phyloP scores from a whole-genome alignment of 2,797 vertebrate species.

The Macroramphosus scolopax region DNA sequence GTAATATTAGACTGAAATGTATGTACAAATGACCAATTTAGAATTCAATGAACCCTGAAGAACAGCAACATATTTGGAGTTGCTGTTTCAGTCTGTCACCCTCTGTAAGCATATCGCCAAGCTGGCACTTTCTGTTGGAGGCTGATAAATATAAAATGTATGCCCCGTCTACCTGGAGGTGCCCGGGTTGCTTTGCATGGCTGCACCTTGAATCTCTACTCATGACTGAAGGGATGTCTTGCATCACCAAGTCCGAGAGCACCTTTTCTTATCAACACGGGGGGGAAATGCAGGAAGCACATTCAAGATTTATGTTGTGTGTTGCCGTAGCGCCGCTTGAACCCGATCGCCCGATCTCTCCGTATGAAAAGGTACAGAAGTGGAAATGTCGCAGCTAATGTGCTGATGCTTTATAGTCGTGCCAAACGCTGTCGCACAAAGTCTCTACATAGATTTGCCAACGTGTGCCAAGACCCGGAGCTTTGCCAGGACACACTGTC shows the following conservation, averaged over 20 bases:
- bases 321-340: conserved; percentile 28
- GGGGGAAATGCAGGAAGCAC: conserved; percentile 39
- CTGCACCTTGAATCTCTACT: conserved; percentile 67
- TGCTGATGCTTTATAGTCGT: conserved; percentile 41
- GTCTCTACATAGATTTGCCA: conserved; percentile 48
- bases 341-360: conserved; percentile 18
- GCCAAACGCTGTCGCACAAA: conserved; percentile 53
- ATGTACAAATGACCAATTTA: conserved; percentile 30
- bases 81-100: conserved; percentile 40
- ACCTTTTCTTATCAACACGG: conserved; percentile 56
- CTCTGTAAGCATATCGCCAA: conserved; percentile 61
- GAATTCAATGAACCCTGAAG: conserved; percentile 20
- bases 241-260: conserved; percentile 60
- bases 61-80: conserved; percentile 35
- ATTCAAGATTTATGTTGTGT: conserved; percentile 56
- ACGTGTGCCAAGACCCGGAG: conserved; percentile 48
- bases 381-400: conserved; percentile 34
- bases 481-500: conserved; percentile 56
- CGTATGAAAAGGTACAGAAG: conserved; percentile 32
- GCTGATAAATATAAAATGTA: conserved; percentile 74
- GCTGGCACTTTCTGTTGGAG: conserved; percentile 67
- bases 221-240: conserved; percentile 67
- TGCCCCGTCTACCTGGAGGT: conserved; percentile 47
- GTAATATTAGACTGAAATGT: too few species aligned
- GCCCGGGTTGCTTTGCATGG: conserved; percentile 62